Evolutionary conservation across 2,888 invertebrate genomes (phyloP), one percentile per base, ranked within the genome.

Genomic region (Scaptomyza tumidula): DNA sequence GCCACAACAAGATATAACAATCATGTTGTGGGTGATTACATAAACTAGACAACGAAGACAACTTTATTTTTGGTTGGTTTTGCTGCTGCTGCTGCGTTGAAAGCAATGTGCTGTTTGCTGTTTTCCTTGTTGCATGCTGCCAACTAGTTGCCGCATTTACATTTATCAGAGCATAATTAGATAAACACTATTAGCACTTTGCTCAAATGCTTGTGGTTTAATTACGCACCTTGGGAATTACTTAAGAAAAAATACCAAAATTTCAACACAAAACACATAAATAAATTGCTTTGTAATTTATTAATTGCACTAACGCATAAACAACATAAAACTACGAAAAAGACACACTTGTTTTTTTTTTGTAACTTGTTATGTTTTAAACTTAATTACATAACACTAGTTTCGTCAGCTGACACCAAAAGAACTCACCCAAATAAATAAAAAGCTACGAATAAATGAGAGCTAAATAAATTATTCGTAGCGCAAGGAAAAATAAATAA

Each of bases 11-110:
- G 62, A 75, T 75, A 75, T 52, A 85, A 82, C 86, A 85, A 87
- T 83, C 88, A 85, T 74, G 86, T 85, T 87, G 83, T 85, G 88
- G 83, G 86, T 82, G 83, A 83, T 83, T 83, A 87, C 86, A 83
- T 83, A 83, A 83, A 82, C 83, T 67, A 74, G 76, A 78, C 80
- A 76, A 56, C 65, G 53, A 52, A 55, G 80, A 82, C 86, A 84
- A 86, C 81, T 83, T 79, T 74, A 87, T 83, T 87, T 33, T 33
- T 33, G 33, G 33, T 13, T 35, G 60, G 24, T 19, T 56, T 67
- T 35, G 27, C 52, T 35, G 66, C 53, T 35, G 66, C 53, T 65
- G 78, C 54, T 67, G 69, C 66, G 64, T 80, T 78, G 72, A 82
- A 86, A 80, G 85, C 78, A 78, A 86, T 86, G 84, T 84, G 84